These are phyloP conservation scores for Perca flavescens DNA, from an alignment of 2,113 vertebrate genomes.

Conservation along the genomic window DNA sequence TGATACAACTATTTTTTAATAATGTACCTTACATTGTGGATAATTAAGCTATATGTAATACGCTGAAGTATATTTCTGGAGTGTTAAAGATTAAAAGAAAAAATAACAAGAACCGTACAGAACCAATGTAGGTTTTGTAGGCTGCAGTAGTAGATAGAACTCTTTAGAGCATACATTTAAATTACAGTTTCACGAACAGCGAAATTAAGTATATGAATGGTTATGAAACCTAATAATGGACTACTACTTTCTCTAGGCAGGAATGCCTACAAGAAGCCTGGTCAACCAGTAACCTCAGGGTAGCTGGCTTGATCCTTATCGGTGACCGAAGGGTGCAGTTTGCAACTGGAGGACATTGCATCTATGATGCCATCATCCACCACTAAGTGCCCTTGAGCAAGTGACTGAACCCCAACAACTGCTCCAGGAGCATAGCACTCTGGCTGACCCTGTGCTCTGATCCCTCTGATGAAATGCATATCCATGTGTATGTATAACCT, in stretches of 20 bases:
- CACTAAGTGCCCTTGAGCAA: conserved; percentile 21
- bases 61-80: too few relatives aligned
- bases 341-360: background rate
- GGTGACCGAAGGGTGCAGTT: background rate
- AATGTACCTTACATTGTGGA: too few relatives aligned
- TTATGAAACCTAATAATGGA: background rate
- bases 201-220: background rate
- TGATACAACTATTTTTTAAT: too few relatives aligned
- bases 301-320: background rate
- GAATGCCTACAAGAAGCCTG: background rate
- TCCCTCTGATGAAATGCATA: conserved; percentile 35
- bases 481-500: conserved; percentile 41
- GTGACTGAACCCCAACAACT: conserved; percentile 9
- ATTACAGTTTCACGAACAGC: background rate
- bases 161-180: background rate
- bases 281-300: background rate
- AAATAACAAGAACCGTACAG: too few relatives aligned
- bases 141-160: background rate
- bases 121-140: too few relatives aligned
- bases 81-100: too few relatives aligned
- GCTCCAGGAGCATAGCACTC: conserved; percentile 3
- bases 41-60: too few relatives aligned
- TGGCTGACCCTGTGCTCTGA: conserved; percentile 21
- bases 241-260: background rate
- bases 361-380: conserved; percentile 2